Conservation (phyloP, 2,888 invertebrate species). For the Quadriops clusia region DNA sequence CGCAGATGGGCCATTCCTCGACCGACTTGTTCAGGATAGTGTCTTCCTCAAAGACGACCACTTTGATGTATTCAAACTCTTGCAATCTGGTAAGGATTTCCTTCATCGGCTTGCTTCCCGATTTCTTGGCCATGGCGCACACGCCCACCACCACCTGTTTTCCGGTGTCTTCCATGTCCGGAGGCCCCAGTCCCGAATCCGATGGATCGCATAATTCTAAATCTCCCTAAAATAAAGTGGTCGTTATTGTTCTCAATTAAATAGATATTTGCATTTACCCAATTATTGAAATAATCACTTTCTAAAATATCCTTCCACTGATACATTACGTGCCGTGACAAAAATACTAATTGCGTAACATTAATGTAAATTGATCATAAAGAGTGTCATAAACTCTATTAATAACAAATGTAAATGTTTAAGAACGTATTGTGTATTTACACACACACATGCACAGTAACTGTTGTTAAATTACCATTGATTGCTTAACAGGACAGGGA, state of each 20-base stretch:
- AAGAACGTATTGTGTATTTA: too few relatives aligned
- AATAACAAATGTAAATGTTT: too few relatives aligned
- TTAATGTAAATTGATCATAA: too few relatives aligned
- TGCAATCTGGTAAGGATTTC: slow-evolving; percentile 92
- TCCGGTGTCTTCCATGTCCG: slow-evolving; percentile 47
- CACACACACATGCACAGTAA: too few relatives aligned
- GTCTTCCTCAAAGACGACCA: slow-evolving; percentile 90
- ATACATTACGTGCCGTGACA: too few relatives aligned
- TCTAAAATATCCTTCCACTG: slow-evolving; percentile 9
- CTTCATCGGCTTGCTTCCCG: slow-evolving; percentile 98
- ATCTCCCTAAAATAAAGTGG: slow-evolving; percentile 48
- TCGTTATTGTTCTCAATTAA: slow-evolving; percentile 3
- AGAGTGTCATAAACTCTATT: too few relatives aligned
- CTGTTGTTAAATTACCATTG: too few relatives aligned
- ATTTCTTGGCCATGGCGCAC: slow-evolving; percentile 99
- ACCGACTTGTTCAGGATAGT: slow-evolving; percentile 92
- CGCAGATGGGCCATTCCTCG: slow-evolving; percentile 95
- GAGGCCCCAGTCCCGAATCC: slow-evolving; percentile 35
- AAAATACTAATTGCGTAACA: too few relatives aligned
- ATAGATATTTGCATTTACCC: slow-evolving; percentile 9
- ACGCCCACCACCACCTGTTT: slow-evolving; percentile 95
- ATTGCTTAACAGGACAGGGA: too few relatives aligned
- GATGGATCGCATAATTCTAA: slow-evolving; percentile 61
- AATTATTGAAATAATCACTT: slow-evolving; percentile 12
- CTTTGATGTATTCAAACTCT: slow-evolving; percentile 93